A percentile compares a stretch with the other conserved stretches of the same genome.
phyloP scores from a whole-genome alignment of 1,140 invertebrate species.

The Holotrichia oblita region DNA sequence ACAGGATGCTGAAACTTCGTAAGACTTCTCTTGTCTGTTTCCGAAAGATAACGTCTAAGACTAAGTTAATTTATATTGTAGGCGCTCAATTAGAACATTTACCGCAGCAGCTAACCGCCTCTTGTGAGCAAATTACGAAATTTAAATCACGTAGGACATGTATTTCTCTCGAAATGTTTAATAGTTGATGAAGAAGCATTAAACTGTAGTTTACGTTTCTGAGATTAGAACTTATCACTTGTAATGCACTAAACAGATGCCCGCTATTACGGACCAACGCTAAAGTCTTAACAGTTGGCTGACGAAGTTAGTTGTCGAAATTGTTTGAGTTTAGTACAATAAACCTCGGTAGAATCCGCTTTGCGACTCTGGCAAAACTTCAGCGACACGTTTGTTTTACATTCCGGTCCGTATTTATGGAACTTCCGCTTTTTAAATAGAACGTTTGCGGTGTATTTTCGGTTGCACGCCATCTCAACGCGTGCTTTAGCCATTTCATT shows the following conservation, averaged over 20 bases:
- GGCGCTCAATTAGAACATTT: background rate
- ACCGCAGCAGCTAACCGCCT: background rate
- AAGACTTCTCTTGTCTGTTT: too few species aligned
- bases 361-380: constrained; percentile 11
- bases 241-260: constrained; percentile 33
- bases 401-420: background rate
- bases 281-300: constrained; percentile 24
- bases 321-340: constrained; percentile 17
- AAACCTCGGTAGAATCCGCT: constrained; percentile 23
- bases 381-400: constrained; percentile 5
- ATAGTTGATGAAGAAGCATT: constrained; percentile 19
- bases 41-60: too few species aligned
- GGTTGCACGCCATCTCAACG: background rate
- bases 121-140: background rate
- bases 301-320: constrained; percentile 11
- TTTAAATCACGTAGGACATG: background rate
- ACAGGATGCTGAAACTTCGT: too few species aligned
- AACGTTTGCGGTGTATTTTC: background rate
- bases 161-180: constrained; percentile 12
- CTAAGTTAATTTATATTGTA: background rate
- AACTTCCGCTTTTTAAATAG: constrained; percentile 23
- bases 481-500: background rate
- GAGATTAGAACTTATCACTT: constrained; percentile 35
- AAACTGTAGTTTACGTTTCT: constrained; percentile 20
- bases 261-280: constrained; percentile 8